Base-by-base conservation (phyloP, 2,888 invertebrate genomes). In the Acrocyrtus sp. region DNA sequence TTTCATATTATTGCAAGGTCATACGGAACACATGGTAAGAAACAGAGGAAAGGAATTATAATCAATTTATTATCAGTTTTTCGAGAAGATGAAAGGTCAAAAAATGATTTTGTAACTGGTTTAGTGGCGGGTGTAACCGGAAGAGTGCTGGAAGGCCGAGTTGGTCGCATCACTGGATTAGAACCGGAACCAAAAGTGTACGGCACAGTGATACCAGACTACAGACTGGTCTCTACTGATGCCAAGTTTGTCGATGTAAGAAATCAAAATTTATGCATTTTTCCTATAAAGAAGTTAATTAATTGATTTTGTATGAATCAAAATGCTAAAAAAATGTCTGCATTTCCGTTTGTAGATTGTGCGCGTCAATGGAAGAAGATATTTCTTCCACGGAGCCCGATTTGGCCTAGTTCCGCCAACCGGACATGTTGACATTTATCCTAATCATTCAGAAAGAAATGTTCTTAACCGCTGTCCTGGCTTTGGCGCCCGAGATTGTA, bases 1-100 rank as follows among this genome's bases (percentile, higher is more conserved):
- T 73, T 79, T 53, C 80, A 80, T 70, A 8, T 80, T 3, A 72
- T 80, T 53, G 80, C 78, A 4, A 60, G 75, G 50, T 74, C 75
- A 5, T 74, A 48, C 57, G 79, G 78, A 29, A 69, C 74, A 17
- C 78, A 78, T 29, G 65, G 60, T 60, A 48, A 45, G 43, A 22
- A 45, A n/a, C n/a, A 10, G 6, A 39, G 12, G 8, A 39, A 39
- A n/a, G n/a, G n/a, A n/a, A n/a, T n/a, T n/a, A n/a, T n/a, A n/a
- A n/a, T n/a, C n/a, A n/a, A n/a, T n/a, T n/a, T n/a, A n/a, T n/a
- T n/a, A n/a, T n/a, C n/a, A n/a, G n/a, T n/a, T n/a, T n/a, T n/a
- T n/a, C n/a, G n/a, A n/a, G n/a, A n/a, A n/a, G 34, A 8, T 34
- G 34, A 34, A n/a, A n/a, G n/a, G n/a, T n/a, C n/a, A n/a, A n/a